These are phyloP conservation scores for Pammene aurita DNA, from an alignment of 2,888 invertebrate genomes.

Conservation along the genomic window DNA sequence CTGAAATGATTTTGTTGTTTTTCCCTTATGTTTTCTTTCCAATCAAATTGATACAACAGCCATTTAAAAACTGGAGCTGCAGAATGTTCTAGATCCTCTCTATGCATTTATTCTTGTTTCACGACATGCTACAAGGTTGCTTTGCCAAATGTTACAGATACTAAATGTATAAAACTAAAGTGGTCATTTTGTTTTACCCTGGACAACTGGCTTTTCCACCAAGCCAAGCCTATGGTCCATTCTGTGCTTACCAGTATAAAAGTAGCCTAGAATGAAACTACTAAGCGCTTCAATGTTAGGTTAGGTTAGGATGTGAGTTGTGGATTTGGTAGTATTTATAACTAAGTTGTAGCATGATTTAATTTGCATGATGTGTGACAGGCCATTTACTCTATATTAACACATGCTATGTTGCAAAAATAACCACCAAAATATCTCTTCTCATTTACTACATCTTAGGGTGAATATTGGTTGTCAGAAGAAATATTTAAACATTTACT, in stretches of 20 bases:
- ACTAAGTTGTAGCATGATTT: slow-evolving; percentile 22
- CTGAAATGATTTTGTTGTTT: slow-evolving; percentile 11
- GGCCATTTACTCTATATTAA: background rate
- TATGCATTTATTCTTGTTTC: slow-evolving; percentile 20
- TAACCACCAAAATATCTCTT: background rate
- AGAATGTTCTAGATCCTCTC: slow-evolving; percentile 69
- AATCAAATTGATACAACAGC: slow-evolving; percentile 20
- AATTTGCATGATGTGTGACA: slow-evolving; percentile 35
- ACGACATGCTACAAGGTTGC: slow-evolving; percentile 22
- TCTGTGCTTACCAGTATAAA: background rate
- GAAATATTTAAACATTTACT: too few relatives aligned
- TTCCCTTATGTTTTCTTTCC: slow-evolving; percentile 1
- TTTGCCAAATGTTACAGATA: slow-evolving; percentile 6
- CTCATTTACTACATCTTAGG: too few relatives aligned
- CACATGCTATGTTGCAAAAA: background rate
- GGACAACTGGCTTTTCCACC: background rate
- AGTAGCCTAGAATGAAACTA: slow-evolving; percentile 4
- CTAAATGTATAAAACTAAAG: background rate
- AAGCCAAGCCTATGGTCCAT: slow-evolving; percentile 2
- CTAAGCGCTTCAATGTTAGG: slow-evolving; percentile 21
- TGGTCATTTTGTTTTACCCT: slow-evolving; percentile 4
- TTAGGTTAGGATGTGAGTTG: slow-evolving; percentile 27
- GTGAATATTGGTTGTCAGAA: too few relatives aligned
- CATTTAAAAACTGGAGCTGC: slow-evolving; percentile 43
- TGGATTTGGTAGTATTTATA: slow-evolving; percentile 22